phyloP scores from a whole-genome alignment of 2,797 vertebrate genomes.

The Chelon auratus region DNA sequence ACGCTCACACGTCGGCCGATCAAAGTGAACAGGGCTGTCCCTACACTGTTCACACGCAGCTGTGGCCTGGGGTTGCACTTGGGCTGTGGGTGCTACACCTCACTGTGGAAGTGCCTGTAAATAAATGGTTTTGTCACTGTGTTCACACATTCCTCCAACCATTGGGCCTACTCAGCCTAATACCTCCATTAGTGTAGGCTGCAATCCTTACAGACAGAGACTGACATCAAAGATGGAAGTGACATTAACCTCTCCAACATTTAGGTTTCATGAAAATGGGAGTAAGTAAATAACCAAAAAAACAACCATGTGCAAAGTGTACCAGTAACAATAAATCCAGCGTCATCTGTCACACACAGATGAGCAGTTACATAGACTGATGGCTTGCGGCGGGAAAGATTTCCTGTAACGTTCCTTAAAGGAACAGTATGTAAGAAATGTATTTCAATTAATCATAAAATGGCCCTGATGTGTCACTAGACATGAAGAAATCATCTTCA shows the following conservation, averaged over 20 bases:
- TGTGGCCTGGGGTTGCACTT: constrained; percentile 71
- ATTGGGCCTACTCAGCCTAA: constrained; percentile 44
- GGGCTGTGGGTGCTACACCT: constrained; percentile 78
- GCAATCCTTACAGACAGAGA: constrained; percentile 44
- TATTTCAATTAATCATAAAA: no score
- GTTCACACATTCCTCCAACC: constrained; percentile 80
- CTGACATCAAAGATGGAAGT: constrained; percentile 34
- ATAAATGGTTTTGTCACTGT: constrained; percentile 83
- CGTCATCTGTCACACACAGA: no score
- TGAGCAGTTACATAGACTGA: no score
- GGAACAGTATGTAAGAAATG: no score
- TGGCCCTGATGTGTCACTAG: no score
- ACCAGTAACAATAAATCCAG: no score
- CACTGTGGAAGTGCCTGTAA: constrained; percentile 78
- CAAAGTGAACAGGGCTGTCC: constrained; percentile 67
- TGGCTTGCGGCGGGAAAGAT: no score
- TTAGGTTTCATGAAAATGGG: neutral
- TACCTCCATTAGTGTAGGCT: constrained; percentile 28
- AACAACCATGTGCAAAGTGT: neutral
- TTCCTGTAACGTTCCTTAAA: no score
- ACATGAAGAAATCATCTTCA: no score
- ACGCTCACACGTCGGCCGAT: constrained; percentile 59
- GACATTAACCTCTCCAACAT: neutral
- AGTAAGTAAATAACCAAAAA: neutral
- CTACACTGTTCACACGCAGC: constrained; percentile 73